Conservation (phyloP, 2,113 vertebrate species). For the Erythrocercus mccallii region DNA sequence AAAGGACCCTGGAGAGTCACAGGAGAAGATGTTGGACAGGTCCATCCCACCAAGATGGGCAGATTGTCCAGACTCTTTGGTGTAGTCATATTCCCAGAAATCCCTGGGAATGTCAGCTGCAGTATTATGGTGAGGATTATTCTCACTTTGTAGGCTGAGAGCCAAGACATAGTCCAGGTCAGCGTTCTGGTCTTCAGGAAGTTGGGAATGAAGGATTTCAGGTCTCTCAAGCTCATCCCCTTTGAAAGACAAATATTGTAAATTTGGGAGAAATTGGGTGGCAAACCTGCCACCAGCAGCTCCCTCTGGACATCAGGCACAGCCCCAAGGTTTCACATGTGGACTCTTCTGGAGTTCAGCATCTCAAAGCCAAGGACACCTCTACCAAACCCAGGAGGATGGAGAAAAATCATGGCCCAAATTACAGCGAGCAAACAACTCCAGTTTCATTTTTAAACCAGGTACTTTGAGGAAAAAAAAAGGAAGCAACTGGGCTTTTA, state of each 20-base stretch:
- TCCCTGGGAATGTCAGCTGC: not conserved
- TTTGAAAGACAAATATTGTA: not conserved
- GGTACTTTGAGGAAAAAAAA: not conserved
- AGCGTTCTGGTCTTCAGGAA: constrained; percentile 68
- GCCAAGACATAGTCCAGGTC: constrained; percentile 88
- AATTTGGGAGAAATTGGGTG: not conserved
- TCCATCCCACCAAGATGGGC: not conserved
- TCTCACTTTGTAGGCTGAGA: constrained; percentile 85
- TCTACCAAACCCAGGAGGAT: not conserved
- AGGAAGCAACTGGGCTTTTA: not conserved
- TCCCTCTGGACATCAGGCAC: not conserved
- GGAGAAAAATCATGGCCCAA: not conserved
- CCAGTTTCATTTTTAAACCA: not conserved
- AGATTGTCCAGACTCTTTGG: not conserved
- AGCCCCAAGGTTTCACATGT: not conserved
- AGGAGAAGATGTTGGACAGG: not conserved
- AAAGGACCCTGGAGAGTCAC: not conserved
- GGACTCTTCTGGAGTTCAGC: not conserved
- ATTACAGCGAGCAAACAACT: not conserved
- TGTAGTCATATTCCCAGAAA: constrained; percentile 45
- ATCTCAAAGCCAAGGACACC: not conserved
- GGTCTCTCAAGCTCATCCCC: constrained; percentile 48
- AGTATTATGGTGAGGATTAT: not conserved
- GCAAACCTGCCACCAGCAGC: not conserved
- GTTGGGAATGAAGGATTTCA: not conserved